Conservation (phyloP, 2,888 invertebrate species). For the Synanthedon tipuliformis region DNA sequence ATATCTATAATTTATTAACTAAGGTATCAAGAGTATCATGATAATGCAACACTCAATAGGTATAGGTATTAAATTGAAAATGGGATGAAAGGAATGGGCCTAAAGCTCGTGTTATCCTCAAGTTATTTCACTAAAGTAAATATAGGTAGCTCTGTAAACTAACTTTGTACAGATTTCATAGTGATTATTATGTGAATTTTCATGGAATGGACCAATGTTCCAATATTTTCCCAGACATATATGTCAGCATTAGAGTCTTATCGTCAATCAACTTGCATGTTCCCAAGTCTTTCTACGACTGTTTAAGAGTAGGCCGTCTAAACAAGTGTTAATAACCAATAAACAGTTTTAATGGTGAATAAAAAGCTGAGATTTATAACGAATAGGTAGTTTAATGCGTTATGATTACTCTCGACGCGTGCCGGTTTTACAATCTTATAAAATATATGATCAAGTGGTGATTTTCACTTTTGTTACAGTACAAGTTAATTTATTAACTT, state of each 20-base stretch:
- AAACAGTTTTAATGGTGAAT: constrained; percentile 66
- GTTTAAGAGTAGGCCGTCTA: constrained; percentile 57
- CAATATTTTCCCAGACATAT: background rate
- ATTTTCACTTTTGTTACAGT: constrained; percentile 22
- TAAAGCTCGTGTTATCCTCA: too few relatives aligned
- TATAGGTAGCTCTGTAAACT: too few relatives aligned
- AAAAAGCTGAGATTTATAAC: constrained; percentile 68
- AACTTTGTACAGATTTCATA: too few relatives aligned
- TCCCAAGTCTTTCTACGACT: constrained; percentile 62
- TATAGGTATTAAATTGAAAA: too few relatives aligned
- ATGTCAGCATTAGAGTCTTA: background rate
- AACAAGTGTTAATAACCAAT: constrained; percentile 70
- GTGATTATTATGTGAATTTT: too few relatives aligned
- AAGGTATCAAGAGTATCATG: too few relatives aligned
- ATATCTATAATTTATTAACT: too few relatives aligned
- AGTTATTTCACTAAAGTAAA: too few relatives aligned
- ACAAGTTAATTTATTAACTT: constrained; percentile 5
- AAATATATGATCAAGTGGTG: constrained; percentile 26
- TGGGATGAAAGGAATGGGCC: too few relatives aligned
- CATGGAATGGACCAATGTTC: too few relatives aligned
- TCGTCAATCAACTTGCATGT: constrained; percentile 25
- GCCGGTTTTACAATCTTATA: constrained; percentile 29
- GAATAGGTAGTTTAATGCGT: constrained; percentile 43
- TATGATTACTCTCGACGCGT: constrained; percentile 49
- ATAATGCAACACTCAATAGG: too few relatives aligned